Evolutionary conservation across 2,113 vertebrate species (phyloP), one percentile per base, ranked within the genome.

Genomic region (Ictidomys tridecemlineatus): DNA sequence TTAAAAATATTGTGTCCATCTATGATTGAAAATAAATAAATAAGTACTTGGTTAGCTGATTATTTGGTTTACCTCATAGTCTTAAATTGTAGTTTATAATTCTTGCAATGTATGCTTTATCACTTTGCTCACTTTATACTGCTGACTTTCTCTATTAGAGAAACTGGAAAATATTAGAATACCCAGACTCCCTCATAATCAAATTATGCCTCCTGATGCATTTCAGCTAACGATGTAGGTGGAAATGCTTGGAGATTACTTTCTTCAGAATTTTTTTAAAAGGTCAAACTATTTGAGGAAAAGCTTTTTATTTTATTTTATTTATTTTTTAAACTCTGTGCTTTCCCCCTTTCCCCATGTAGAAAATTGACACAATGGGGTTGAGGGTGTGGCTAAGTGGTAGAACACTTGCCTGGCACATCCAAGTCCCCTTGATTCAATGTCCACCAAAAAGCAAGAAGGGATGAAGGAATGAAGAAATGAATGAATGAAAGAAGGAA

Each of bases 141-240:
- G 12, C 22, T 67, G 77, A 56, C 37, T 93, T 89, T 91, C 32
- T 93, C 24, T 89, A n/a, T 5, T 48, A 73, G n/a, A 83, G 61
- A 77, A 89, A 82, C 37, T 22, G 4, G 73, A 97, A 94, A 95
- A 65, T 95, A 69, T 51, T 93, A 84, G 63, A 89, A 82, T 74
- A 83, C 24, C 39, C 51, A 92, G 90, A 30, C 22, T 91, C 74
- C 34, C 32, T 65, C 77, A 79, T 42, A n/a, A 39, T 28, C 63
- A 9, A 74, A 53, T n/a, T 17, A 74, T 83, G 53, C 32, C 67
- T 8, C n/a, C 20, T 61, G 86, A 72, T 24, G 39, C 11, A 65
- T 34, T 58, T 69, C 8, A 17, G 73, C 45, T 87, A 85, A 56
- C 69, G 20, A 61, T 69, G 20, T 88, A 69, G 42, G 34, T 65